phyloP scores from a whole-genome alignment of 2,797 vertebrate species.

The Anisognathus igniventris region DNA sequence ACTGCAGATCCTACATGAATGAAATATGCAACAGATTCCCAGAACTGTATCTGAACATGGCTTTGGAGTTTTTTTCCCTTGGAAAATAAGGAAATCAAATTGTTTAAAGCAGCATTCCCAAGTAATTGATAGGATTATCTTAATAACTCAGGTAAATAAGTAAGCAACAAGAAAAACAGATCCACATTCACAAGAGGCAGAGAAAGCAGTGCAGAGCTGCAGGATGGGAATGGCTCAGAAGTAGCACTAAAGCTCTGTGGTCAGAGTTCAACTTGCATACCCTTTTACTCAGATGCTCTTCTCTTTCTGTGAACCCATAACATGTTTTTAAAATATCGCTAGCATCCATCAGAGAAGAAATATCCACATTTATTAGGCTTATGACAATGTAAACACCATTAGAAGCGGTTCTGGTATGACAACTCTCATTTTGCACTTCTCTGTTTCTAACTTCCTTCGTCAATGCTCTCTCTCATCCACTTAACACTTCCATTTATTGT shows the following conservation, averaged over 20 bases:
- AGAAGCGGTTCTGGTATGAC: neutral
- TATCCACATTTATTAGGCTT: neutral
- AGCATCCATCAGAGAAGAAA: neutral
- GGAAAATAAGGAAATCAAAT: neutral
- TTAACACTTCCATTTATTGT: conserved; percentile 30
- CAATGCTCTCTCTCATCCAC: conserved; percentile 3
- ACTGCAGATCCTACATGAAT: neutral
- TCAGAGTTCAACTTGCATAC: neutral
- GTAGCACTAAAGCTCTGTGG: neutral
- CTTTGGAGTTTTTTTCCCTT: rapidly evolving
- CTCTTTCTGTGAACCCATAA: neutral
- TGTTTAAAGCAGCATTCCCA: neutral
- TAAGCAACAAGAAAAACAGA: neutral
- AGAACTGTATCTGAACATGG: neutral
- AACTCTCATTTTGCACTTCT: conserved; percentile 3
- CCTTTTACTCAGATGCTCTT: neutral
- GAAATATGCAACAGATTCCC: neutral
- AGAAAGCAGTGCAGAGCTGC: neutral
- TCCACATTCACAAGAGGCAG: neutral
- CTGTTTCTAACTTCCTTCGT: neutral
- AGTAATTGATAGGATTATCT: neutral
- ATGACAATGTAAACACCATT: neutral
- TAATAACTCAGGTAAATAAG: neutral
- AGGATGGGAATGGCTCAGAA: neutral
- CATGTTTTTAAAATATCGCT: rapidly evolving